phyloP scores from a whole-genome alignment of 2,888 invertebrate genomes.

The Phengaris arion region DNA sequence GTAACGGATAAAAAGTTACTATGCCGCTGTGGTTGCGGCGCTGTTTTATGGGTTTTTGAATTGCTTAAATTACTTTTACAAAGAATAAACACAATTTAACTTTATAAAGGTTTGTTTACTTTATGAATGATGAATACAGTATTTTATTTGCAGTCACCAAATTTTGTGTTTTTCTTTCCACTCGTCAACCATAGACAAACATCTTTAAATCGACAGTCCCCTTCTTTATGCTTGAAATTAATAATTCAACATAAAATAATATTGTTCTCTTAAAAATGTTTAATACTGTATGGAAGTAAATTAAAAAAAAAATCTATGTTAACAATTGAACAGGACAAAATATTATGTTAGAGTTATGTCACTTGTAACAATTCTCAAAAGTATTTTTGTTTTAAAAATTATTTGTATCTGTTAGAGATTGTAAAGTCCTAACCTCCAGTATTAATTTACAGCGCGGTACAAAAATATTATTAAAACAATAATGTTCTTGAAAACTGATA shows the following conservation, averaged over 20 bases:
- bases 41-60: no score
- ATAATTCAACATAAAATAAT: background rate
- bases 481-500: background rate
- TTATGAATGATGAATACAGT: background rate
- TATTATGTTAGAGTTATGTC: background rate
- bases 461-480: background rate
- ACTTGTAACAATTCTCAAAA: background rate
- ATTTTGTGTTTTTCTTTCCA: background rate
- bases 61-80: no score
- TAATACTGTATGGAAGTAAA: background rate
- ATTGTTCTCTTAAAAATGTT: no score
- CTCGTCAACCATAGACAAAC: background rate
- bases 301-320: background rate
- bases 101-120: background rate
- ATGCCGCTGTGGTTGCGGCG: no score
- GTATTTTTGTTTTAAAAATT: background rate
- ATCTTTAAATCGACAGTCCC: background rate
- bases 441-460: background rate
- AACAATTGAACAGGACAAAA: background rate
- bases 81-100: no score
- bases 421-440: background rate
- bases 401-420: background rate
- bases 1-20: no score
- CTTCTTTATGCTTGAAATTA: background rate
- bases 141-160: constrained; percentile 5